Conservation (phyloP, 2,888 invertebrate genomes). For the Hydrotaea cyrtoneurina region DNA sequence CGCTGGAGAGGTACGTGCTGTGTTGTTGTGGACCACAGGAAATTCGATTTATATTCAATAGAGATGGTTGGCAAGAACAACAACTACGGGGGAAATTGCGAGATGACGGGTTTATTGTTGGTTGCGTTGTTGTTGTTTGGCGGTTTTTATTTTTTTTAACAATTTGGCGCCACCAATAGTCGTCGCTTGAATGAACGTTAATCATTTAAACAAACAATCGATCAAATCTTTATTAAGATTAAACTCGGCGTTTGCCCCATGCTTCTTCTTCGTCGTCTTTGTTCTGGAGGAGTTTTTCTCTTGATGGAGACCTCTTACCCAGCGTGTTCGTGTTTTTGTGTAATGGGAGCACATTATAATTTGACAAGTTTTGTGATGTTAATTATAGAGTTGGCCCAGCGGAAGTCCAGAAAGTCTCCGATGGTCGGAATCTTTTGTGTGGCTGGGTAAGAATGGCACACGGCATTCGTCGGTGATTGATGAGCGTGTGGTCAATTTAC, state of each 20-base stretch:
- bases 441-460: not conserved
- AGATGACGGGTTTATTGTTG: not conserved
- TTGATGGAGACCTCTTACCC: not conserved
- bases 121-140: conserved; percentile 1
- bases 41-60: conserved; percentile 41
- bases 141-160: conserved; percentile 38
- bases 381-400: not conserved
- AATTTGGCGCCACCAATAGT: conserved; percentile 55
- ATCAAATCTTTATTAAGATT: conserved; percentile 60
- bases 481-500: not conserved
- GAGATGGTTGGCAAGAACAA: conserved; percentile 14
- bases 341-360: conserved; percentile 40
- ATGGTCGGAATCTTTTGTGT: not conserved
- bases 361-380: conserved; percentile 47
- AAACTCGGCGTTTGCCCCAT: conserved; percentile 12
- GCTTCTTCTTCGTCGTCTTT: not conserved
- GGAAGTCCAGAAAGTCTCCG: not conserved
- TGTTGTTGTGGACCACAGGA: conserved; percentile 29
- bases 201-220: conserved; percentile 64
- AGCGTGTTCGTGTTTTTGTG: not conserved
- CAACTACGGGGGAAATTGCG: conserved; percentile 14
- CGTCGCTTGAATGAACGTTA: conserved; percentile 33
- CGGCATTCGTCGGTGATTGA: not conserved
- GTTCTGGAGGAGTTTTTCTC: not conserved
- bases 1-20: not conserved